Conservation (phyloP, 2,113 vertebrate genomes). For the Chelonoidis abingdonii region DNA sequence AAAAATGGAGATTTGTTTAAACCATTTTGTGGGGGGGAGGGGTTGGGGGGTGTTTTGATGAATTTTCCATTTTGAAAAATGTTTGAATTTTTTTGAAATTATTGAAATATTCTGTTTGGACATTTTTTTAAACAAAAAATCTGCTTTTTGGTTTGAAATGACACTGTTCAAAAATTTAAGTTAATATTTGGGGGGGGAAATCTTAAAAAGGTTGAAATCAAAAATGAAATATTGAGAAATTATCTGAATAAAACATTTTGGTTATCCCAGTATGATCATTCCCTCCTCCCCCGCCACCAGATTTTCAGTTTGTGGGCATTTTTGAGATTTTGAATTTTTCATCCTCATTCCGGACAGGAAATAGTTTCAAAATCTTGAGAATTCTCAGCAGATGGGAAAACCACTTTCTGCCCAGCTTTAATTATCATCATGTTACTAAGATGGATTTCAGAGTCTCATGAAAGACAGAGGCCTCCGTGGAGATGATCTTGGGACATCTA, state of each 20-base stretch:
- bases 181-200: too few species aligned
- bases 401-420: not conserved
- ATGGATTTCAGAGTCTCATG: not conserved
- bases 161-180: too few species aligned
- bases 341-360: not conserved
- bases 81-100: too few species aligned
- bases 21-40: too few species aligned
- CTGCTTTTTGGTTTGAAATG: too few species aligned
- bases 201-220: not conserved
- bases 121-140: too few species aligned
- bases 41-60: too few species aligned
- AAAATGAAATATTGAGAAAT: not conserved
- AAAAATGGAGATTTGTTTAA: too few species aligned
- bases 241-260: not conserved
- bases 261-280: not conserved
- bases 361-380: not conserved
- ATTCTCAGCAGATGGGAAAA: not conserved
- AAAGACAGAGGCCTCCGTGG: not conserved
- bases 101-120: too few species aligned
- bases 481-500: not conserved
- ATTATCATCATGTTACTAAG: not conserved
- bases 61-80: too few species aligned
- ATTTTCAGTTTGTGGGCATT: not conserved
- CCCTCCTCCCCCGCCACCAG: too few species aligned
- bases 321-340: not conserved